Conservation (phyloP, 2,888 invertebrate genomes). For the Myopa testacea region DNA sequence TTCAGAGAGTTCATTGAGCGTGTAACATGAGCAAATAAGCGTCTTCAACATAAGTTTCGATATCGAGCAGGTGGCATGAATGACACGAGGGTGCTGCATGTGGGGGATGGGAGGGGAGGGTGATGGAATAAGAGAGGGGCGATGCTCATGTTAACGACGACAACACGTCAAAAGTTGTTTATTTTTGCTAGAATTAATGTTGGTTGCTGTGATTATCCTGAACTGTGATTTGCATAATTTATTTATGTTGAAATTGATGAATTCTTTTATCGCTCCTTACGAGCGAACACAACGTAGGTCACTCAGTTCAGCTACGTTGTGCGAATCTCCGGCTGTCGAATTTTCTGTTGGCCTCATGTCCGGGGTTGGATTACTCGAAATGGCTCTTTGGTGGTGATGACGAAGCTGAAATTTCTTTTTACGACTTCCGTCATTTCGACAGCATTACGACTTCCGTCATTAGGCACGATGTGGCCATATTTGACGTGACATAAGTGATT, state of each 20-base stretch:
- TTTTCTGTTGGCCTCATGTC: too few relatives aligned
- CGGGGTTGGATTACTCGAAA: too few relatives aligned
- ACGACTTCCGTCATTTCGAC: too few relatives aligned
- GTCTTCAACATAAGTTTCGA: background rate
- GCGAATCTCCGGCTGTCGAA: too few relatives aligned
- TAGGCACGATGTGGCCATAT: too few relatives aligned
- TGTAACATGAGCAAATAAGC: slow-evolving; percentile 38
- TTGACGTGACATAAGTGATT: too few relatives aligned
- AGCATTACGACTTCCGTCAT: too few relatives aligned
- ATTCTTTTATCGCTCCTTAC: background rate
- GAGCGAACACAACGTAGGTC: too few relatives aligned
- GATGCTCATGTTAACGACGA: background rate
- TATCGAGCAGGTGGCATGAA: background rate
- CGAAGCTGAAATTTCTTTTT: too few relatives aligned
- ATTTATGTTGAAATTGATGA: slow-evolving; percentile 28
- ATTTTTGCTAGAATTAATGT: slow-evolving; percentile 52
- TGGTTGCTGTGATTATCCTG: slow-evolving; percentile 50
- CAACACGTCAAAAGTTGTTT: slow-evolving; percentile 39
- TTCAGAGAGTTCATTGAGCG: background rate
- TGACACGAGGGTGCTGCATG: too few relatives aligned
- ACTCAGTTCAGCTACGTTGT: too few relatives aligned
- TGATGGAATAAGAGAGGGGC: background rate
- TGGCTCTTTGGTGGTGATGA: too few relatives aligned
- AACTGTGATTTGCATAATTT: slow-evolving; percentile 53
- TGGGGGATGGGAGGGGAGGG: background rate